Base-by-base conservation (phyloP, 2,113 vertebrate genomes). In the Myotis davidii region DNA sequence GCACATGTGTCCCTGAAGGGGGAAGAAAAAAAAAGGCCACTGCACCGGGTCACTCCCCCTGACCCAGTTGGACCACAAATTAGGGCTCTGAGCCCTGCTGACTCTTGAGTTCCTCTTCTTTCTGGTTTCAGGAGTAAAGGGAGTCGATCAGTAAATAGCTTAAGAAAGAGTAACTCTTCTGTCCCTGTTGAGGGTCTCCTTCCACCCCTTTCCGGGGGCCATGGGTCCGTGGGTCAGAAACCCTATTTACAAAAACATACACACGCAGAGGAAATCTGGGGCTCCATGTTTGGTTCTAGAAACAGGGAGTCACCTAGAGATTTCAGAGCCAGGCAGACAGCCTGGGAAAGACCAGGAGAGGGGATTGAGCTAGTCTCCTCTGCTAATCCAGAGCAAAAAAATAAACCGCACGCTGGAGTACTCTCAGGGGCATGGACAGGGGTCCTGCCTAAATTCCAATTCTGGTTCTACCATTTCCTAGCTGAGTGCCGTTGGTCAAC, bases 21-120 rank as follows among this genome's bases (percentile, higher is more conserved):
- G 17, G 18, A 10, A 45, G 32, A 70, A 52, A 12, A 25, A 14
- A 61, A 34, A 76, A 45, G 45, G 65, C 37, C 16, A 91, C 50
- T 81, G 50, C 73, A 83, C 67, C 79, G 93, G 87, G 90, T 94
- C 96, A 96, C 52, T 93, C 72, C 56, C 88, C 54, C 64, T 90
- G 94, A 94, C 96, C 97, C 88, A 97, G 90, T 76, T 97, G 96
- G 95, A 97, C 67, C 64, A 96, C 42, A 92, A 27, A 50, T 67
- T 82, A 85, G 74, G 72, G 85, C 95, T 90, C 87, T 82, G 82
- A 87, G 79, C 54, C 69, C 67, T 92, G 92, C 92, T 96, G 78
- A 85, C 87, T 94, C 64, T 27, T 16, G 32, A 73, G 87, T 72
- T 93, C 50, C 70, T 96, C 95, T 92, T 82, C 89, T 92, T 69